These are phyloP conservation scores for Lasioglossum vierecki DNA, from an alignment of 2,888 invertebrate genomes.

Conservation along the genomic window DNA sequence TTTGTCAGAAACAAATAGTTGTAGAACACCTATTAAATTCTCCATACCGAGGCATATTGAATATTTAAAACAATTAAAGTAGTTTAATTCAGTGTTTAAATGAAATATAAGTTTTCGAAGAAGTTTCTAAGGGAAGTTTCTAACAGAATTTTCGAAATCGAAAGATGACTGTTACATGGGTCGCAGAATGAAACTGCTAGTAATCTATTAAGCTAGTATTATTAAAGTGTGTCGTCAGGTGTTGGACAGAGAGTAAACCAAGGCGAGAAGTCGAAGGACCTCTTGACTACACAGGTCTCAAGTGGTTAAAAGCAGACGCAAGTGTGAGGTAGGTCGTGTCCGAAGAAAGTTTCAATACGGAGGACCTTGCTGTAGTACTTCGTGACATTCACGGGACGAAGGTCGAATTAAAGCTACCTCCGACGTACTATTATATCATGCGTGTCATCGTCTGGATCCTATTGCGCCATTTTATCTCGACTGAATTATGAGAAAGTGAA, in stretches of 20 bases:
- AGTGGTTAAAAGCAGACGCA: constrained; percentile 19
- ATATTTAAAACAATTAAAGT: not conserved
- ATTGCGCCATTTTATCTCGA: constrained; percentile 46
- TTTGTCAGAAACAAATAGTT: no score
- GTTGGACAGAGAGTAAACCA: not conserved
- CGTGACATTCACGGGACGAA: constrained; percentile 50
- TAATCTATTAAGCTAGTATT: not conserved
- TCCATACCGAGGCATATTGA: not conserved
- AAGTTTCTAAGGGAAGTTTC: not conserved
- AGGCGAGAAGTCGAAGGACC: not conserved
- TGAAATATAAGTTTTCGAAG: not conserved
- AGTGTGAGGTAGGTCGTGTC: constrained; percentile 58
- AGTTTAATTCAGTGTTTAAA: not conserved
- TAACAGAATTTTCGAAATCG: not conserved
- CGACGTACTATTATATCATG: constrained; percentile 43
- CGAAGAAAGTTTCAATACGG: constrained; percentile 56
- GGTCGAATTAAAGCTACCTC: constrained; percentile 50
- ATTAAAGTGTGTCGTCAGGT: not conserved
- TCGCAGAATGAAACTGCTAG: not conserved
- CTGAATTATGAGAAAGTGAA: constrained; percentile 18
- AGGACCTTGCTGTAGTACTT: constrained; percentile 40
- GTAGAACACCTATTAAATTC: no score
- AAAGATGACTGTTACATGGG: not conserved
- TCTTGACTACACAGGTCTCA: constrained; percentile 33
- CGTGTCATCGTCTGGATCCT: constrained; percentile 44